Conservation (phyloP, 1,140 invertebrate genomes). For the Drosophila malerkotliana region DNA sequence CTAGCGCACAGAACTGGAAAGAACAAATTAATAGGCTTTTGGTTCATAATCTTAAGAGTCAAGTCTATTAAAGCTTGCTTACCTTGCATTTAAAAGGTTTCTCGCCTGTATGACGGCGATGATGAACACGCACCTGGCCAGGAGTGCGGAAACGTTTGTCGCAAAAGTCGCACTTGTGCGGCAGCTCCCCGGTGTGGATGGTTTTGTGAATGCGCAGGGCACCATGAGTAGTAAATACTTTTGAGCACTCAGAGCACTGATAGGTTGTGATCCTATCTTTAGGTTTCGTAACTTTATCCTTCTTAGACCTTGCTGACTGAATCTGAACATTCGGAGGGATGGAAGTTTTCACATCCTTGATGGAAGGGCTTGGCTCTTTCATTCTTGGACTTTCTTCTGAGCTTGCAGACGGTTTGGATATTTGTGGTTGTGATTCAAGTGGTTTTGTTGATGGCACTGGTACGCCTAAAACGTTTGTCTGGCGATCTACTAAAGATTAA, state of each 20-base stretch:
- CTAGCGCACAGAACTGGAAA: conserved; percentile 64
- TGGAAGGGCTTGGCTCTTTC: not conserved
- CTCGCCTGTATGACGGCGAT: conserved; percentile 94
- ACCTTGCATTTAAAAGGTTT: conserved; percentile 93
- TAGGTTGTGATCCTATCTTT: not conserved
- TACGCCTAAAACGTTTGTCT: not conserved
- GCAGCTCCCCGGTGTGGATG: conserved; percentile 77
- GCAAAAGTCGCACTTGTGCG: conserved; percentile 72
- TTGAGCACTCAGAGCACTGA: conserved; percentile 56
- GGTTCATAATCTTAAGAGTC: too few relatives aligned
- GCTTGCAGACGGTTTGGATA: not conserved
- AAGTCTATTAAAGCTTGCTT: not conserved
- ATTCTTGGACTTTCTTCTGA: not conserved
- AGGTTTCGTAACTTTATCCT: not conserved
- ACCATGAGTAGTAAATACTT: conserved; percentile 66
- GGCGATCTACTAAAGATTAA: not conserved
- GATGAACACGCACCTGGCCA: conserved; percentile 86
- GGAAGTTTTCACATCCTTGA: not conserved
- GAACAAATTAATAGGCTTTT: not conserved
- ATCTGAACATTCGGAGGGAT: not conserved
- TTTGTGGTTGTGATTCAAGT: not conserved
- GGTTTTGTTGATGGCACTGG: not conserved
- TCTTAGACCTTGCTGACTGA: not conserved
- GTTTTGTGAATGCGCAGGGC: conserved; percentile 68
- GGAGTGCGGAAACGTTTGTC: conserved; percentile 78